Evolutionary conservation across 2,888 invertebrate species (phyloP), one percentile per base, ranked within the genome.

Genomic region (Frankliniella intonsa): DNA sequence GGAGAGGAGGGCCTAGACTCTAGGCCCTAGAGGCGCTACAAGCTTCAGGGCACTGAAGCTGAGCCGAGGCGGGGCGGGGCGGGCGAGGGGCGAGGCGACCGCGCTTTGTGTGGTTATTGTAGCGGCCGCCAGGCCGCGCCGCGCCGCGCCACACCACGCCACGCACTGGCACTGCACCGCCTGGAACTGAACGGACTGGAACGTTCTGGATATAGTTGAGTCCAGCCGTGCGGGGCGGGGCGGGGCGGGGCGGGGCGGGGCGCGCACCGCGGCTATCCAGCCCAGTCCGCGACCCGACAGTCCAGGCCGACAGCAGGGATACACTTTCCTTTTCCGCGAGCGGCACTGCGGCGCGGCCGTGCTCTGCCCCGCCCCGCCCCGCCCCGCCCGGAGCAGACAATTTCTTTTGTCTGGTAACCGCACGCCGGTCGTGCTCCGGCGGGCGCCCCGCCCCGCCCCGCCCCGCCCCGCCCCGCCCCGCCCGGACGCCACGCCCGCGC

Each of bases 261-360:
- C 38, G 2, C 38, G 38, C 38, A 38, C 38, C 38, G 38, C 38
- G 2, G 38, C 38, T n/a, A n/a, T 38, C 38, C 38, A 38, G 38
- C 38, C 38, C 38, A 38, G 38, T 38, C 38, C 38, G 3, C 38
- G 38, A 5, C 38, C 38, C 38, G 38, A 38, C 38, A 38, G 38
- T 38, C 38, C 38, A 38, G 38, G 38, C 38, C 38, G 38, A 38
- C 38, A 22, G 0, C 22, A 25, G 25, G 69, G 69, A n/a, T 14
- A 65, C 22, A 76, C 69, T 76, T 76, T 76, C 69, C 69, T 76
- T 76, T 76, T 76, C 69, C 69, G 69, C 69, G 69, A 76, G 69
- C 69, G 25, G 25, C 62, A 17, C 19, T 17, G 62, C 62, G 7
- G 25, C 69, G 69, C 11, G 12, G 69, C 69, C n/a, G 69, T 8